Evolutionary conservation across 2,888 invertebrate genomes (phyloP), one percentile per base, ranked within the genome.

Genomic region (Meloe dianella): DNA sequence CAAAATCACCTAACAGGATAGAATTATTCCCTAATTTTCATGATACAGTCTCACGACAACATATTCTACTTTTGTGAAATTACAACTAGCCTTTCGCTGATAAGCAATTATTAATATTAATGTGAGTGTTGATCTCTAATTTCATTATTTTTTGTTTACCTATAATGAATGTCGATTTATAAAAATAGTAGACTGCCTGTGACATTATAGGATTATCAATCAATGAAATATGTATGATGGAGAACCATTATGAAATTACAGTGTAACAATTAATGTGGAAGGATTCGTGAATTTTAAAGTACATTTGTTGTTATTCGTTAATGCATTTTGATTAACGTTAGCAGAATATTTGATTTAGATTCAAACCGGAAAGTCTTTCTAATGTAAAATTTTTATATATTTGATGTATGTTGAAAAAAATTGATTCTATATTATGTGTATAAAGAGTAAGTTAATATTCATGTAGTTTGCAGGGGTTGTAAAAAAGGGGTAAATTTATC

Each of bases 401-500:
- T 27, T 54, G 54, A 54, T n/a, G n/a, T 27, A 54, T 27, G 24
- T 14, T 24, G 14, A 20, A 22, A 47, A 47, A 17, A 54, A 54
- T 54, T 54, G 54, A 54, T 54, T 54, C 27, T 54, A 24, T 54
- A 47, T 47, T 47, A 27, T 54, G n/a, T 54, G 47, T 47, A 20
- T 47, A 47, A n/a, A n/a, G 20, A 20, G 47, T 54, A 27, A 54
- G 54, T 54, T 54, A 54, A 54, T 54, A 54, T 54, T 54, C 54
- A 54, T 54, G 54, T 54, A 54, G 54, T 14, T 54, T 24, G 54
- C 54, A 54, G 54, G 27, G 24, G 2, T 12, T 22, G 54, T 24
- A 27, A 54, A 54, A 54, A 54, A 14, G 5, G 22, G 27, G 27
- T 54, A 22, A 54, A 54, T 54, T 54, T 54, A 54, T 54, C 54